Conservation (phyloP, 2,113 vertebrate species). For the Marmota monax region DNA sequence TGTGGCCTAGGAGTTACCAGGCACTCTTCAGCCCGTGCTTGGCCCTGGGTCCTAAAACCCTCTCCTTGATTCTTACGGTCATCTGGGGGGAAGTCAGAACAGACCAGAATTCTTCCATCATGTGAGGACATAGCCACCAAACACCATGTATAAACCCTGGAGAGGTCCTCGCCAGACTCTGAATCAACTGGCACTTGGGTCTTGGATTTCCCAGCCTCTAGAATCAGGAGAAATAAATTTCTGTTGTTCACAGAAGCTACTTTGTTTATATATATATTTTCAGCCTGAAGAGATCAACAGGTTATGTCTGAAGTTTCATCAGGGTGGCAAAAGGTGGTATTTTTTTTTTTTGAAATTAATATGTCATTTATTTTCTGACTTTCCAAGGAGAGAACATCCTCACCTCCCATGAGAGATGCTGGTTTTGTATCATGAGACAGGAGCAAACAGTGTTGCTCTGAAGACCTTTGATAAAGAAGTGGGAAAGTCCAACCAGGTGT, state of each 20-base stretch:
- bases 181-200: too few relatives aligned
- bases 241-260: neutral
- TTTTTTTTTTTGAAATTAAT: neutral
- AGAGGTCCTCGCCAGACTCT: neutral
- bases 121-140: neutral
- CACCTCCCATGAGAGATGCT: neutral
- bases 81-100: neutral
- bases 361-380: neutral
- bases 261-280: neutral
- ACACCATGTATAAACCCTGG: neutral
- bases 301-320: neutral
- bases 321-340: neutral
- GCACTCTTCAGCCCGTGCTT: neutral
- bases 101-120: neutral
- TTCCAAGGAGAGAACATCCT: neutral
- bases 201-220: neutral
- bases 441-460: neutral
- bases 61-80: neutral
- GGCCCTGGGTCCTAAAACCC: neutral
- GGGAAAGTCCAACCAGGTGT: neutral
- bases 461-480: neutral
- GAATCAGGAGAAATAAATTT: neutral
- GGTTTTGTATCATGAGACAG: neutral
- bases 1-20: neutral
- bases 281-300: neutral